Base-by-base conservation (phyloP, 2,113 vertebrate genomes). In the Globicephala melas region DNA sequence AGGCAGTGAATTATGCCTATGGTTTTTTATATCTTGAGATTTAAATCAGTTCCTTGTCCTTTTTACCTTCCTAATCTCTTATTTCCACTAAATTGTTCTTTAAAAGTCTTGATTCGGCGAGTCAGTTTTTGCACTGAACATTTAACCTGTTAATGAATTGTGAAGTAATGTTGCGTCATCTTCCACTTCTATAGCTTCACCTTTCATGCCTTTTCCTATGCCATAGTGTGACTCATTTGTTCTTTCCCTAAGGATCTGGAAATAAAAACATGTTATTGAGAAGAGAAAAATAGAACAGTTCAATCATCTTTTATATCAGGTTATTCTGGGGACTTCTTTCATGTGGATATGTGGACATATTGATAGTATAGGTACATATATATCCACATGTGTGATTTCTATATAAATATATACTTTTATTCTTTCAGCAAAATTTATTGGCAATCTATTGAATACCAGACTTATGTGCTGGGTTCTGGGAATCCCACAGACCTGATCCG, bases 231-330 rank as follows among this genome's bases (percentile, higher is more conserved):
- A 95, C 44, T 95, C 95, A 95, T 94, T 93, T 88, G 88, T 94
- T 93, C 89, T 93, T 84, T 94, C 62, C 91, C 70, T 68, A 65
- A 87, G 77, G 70, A 89, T 95, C 85, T 91, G 77, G 85, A 96
- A 93, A 77, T 88, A 91, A 93, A 91, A 81, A n/a, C n/a, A 50
- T 58, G 71, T 93, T 93, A 89, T 26, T 79, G 79, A 94, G 65
- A 94, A 41, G 36, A 71, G 73, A 96, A 96, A 97, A 96, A 93
- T 71, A 93, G 80, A 77, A 87, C 71, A 92, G 33, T 91, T 68
- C 71, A 53, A 53, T 92, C 67, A 55, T 87, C 33, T 85, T 91
- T 96, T 95, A 80, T 38, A 47, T 53, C 86, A 96, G 65, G 65
- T 80, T 84, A 20, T 87, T 38, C 76, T 81, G 44, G 76, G 28